These are phyloP conservation scores for Panurus biarmicus DNA, from an alignment of 2,113 vertebrate genomes.

Conservation along the genomic window DNA sequence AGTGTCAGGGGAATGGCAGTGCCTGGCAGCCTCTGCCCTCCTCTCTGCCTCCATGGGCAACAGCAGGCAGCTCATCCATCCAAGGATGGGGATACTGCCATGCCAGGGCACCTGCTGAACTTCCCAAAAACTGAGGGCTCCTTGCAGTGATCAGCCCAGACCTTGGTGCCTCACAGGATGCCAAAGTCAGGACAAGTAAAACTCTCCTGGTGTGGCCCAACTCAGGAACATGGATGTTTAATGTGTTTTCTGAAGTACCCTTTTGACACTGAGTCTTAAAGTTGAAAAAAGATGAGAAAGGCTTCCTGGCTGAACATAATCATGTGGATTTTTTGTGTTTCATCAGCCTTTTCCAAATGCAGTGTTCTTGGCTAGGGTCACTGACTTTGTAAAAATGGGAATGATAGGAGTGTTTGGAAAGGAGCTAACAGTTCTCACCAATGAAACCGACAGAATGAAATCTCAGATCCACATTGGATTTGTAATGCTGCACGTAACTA, in stretches of 20 bases:
- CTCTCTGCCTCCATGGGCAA: neutral
- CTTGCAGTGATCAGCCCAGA: neutral
- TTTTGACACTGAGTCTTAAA: neutral
- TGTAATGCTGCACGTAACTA: neutral
- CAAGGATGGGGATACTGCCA: accelerated
- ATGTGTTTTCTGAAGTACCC: neutral
- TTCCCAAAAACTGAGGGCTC: neutral
- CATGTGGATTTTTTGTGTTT: neutral
- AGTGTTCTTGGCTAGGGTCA: neutral
- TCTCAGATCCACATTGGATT: neutral
- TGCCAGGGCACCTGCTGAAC: neutral
- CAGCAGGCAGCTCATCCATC: accelerated
- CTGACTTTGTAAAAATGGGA: neutral
- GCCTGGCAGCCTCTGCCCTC: neutral
- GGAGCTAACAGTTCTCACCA: neutral
- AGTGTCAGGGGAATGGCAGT: neutral
- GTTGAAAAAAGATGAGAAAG: neutral
- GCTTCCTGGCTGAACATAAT: neutral
- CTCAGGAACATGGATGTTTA: neutral
- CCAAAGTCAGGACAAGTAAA: neutral
- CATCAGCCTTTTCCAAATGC: neutral
- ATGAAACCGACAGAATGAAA: neutral
- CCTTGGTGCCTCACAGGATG: neutral
- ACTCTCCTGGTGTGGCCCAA: neutral
- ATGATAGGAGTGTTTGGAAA: neutral